Conservation (phyloP, 2,113 vertebrate genomes). For the Dromas ardeola region DNA sequence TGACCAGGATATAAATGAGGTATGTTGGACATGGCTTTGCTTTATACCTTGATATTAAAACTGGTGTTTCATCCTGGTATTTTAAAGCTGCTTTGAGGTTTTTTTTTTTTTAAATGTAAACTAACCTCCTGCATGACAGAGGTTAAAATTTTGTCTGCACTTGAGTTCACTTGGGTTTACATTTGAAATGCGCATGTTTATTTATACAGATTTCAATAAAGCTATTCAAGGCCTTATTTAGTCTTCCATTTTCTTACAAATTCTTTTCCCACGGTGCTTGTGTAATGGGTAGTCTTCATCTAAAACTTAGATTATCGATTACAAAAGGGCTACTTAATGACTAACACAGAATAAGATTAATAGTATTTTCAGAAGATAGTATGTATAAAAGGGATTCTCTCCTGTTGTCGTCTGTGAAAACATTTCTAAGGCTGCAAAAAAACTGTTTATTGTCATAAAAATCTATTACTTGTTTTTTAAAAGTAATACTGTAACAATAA, state of each 20-base stretch:
- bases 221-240: constrained; percentile 91
- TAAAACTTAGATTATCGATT: not conserved
- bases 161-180: constrained; percentile 99
- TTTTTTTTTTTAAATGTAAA: constrained; percentile 81
- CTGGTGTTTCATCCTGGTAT: constrained; percentile 88
- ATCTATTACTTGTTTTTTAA: not conserved
- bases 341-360: not conserved
- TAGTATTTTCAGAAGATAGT: not conserved
- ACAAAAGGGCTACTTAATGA: not conserved
- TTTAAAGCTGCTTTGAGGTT: constrained; percentile 81
- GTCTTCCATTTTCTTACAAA: constrained; percentile 70
- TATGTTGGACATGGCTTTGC: constrained; percentile 81
- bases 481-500: not conserved
- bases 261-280: constrained; percentile 5
- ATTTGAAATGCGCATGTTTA: constrained; percentile 99
- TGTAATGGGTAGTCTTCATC: not conserved
- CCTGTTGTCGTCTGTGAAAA: not conserved
- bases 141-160: constrained; percentile 96
- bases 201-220: constrained; percentile 99
- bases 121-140: constrained; percentile 94
- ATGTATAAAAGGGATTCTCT: not conserved
- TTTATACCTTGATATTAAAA: constrained; percentile 86
- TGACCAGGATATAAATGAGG: constrained; percentile 86
- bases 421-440: not conserved
- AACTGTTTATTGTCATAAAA: not conserved